phyloP scores from a whole-genome alignment of 2,113 vertebrate species.

The Nicator chloris region DNA sequence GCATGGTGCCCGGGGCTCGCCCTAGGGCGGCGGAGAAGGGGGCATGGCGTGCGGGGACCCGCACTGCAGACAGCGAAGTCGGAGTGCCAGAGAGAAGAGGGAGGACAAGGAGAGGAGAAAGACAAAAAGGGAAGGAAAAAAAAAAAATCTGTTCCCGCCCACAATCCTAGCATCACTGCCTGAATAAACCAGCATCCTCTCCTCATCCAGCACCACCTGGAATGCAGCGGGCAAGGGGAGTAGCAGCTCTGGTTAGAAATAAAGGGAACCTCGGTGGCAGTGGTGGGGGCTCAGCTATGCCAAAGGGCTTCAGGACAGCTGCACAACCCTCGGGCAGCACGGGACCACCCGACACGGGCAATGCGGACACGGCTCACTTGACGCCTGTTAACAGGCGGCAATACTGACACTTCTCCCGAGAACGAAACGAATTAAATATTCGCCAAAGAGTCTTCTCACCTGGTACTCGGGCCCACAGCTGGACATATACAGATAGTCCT shows the following conservation, averaged over 20 bases:
- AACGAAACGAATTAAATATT: neutral
- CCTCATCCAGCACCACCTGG: conserved; percentile 35
- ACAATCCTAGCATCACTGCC: conserved; percentile 59
- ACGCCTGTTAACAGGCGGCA: neutral
- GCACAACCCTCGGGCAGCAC: neutral
- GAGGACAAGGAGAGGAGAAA: neutral
- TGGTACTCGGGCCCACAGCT: neutral
- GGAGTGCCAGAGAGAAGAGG: neutral
- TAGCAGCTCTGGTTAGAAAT: neutral
- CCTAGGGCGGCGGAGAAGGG: neutral
- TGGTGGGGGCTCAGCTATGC: neutral
- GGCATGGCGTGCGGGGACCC: conserved; percentile 23
- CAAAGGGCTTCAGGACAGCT: neutral
- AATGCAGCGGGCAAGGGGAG: neutral
- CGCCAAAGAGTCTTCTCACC: neutral
- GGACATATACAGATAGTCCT: neutral
- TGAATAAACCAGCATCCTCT: conserved; percentile 3
- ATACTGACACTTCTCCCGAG: neutral
- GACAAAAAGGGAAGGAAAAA: neutral
- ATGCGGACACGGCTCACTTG: fast-evolving
- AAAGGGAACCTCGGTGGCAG: neutral
- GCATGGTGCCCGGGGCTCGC: conserved; percentile 68
- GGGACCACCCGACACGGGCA: fast-evolving
- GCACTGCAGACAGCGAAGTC: conserved; percentile 67
- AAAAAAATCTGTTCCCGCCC: conserved; percentile 60